Percentiles rank a stretch among this genome's conserved stretches.
Evolutionary conservation across 2,888 invertebrate species (phyloP).

Genomic region (Drosophila rellima): DNA sequence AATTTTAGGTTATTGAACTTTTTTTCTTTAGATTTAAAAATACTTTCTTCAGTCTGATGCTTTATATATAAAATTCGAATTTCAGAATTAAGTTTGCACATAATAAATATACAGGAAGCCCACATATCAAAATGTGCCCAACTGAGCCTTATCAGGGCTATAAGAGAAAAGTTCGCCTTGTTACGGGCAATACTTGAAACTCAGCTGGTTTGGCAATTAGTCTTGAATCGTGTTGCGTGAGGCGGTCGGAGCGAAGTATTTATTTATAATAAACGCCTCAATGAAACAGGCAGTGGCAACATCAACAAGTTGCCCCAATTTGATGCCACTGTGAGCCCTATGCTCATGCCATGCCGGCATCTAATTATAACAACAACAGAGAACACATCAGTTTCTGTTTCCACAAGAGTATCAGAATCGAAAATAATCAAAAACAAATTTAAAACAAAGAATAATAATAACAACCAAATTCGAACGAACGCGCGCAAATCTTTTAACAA

Average conservation of each 20-base stretch:
- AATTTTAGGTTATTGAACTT: no score
- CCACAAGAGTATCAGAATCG: constrained; percentile 7
- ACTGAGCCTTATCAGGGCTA: constrained; percentile 1
- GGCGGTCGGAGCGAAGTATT: constrained; percentile 25
- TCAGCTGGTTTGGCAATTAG: constrained; percentile 13
- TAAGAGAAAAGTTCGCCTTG: background rate
- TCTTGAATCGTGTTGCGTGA: constrained; percentile 9
- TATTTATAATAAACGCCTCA: constrained; percentile 69
- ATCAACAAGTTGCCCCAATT: constrained; percentile 77
- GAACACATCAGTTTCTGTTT: constrained; percentile 27
- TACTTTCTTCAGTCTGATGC: background rate
- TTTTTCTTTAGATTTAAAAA: background rate
- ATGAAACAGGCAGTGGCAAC: constrained; percentile 25
- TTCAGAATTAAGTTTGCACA: background rate
- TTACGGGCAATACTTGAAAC: background rate
- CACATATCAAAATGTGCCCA: background rate
- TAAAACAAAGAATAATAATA: constrained; percentile 46
- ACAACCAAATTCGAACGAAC: constrained; percentile 5
- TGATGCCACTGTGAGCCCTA: constrained; percentile 46
- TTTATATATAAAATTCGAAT: background rate
- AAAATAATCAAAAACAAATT: constrained; percentile 24
- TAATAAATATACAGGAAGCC: background rate
- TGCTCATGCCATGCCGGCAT: constrained; percentile 48
- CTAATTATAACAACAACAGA: constrained; percentile 60
- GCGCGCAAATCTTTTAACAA: constrained; percentile 41